phyloP scores from a whole-genome alignment of 2,888 invertebrate species.

The Junonia oenone region DNA sequence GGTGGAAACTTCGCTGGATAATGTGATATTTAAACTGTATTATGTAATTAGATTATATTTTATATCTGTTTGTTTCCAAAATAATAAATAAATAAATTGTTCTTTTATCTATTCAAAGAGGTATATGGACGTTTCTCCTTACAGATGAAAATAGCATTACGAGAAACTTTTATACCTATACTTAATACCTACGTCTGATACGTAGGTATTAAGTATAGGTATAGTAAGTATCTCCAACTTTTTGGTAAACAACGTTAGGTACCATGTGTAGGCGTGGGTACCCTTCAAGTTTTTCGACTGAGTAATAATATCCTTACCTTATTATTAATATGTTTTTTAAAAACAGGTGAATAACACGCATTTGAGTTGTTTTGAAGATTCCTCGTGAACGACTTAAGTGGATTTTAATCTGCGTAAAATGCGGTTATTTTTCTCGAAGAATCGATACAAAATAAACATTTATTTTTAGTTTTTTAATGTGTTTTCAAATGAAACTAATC shows the following conservation, averaged over 20 bases:
- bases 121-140: too few relatives aligned
- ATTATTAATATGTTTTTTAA: background rate
- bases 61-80: too few relatives aligned
- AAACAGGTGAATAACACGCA: constrained; percentile 3
- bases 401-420: background rate
- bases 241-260: background rate
- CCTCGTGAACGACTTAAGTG: background rate
- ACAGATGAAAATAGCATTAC: too few relatives aligned
- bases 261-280: constrained; percentile 5
- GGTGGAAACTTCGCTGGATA: too few relatives aligned
- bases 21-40: too few relatives aligned
- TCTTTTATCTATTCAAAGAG: too few relatives aligned
- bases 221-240: too few relatives aligned
- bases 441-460: background rate
- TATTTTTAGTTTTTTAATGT: background rate
- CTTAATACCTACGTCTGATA: too few relatives aligned
- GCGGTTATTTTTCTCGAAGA: background rate
- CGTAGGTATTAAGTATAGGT: too few relatives aligned
- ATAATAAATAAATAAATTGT: too few relatives aligned
- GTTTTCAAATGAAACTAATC: background rate
- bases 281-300: background rate
- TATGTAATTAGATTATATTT: too few relatives aligned
- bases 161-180: too few relatives aligned
- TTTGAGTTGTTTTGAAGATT: background rate
- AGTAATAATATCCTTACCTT: background rate